Base-by-base conservation (phyloP, 2,797 vertebrate genomes). In the Enteromius viviparus region DNA sequence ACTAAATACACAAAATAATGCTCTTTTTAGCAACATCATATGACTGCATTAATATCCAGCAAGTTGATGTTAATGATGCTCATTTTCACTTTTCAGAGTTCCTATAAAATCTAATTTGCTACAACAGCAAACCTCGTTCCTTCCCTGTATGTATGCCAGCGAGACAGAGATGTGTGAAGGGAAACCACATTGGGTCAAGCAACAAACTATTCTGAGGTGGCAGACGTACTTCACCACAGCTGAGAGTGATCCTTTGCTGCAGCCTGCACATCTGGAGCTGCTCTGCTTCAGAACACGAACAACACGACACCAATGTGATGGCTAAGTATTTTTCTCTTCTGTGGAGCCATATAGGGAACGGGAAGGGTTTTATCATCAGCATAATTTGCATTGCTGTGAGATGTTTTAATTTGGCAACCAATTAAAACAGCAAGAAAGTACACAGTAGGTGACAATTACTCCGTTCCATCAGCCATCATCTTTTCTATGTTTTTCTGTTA, bases 331-430 rank as follows among this genome's bases (percentile, higher is more conserved):
- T 45, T 65, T 82, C 47, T 81, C 6, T 62, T 66, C n/a, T 58
- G 26, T 10, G 4, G 34, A 23, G 21, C 19, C 58, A 70, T 45
- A 58, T 10, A 78, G 15, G 17, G 45, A 71, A n/a, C 0, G 2
- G 6, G 8, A 64, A 7, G 8, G 8, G 2, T 34, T 78, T 42
- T 11, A 49, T 78, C 55, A 53, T 40, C 21, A 45, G 23, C 10
- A 21, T 32, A 47, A 55, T 71, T 69, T 70, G 62, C 26, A 77
- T 62, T 81, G 55, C 42, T 81, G 64, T 9, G 32, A 81, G 37
- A 76, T 23, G 11, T 76, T 81, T 76, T 70, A 70, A 72, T 82
- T 85, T 49, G 75, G 29, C 14, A 85, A 58, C 75, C 40, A 72
- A 76, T 69, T 81, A 49, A 34, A 74, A 71, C 29, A 70, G 11